Conservation (phyloP, 2,113 vertebrate species). For the Glaucomys volans region DNA sequence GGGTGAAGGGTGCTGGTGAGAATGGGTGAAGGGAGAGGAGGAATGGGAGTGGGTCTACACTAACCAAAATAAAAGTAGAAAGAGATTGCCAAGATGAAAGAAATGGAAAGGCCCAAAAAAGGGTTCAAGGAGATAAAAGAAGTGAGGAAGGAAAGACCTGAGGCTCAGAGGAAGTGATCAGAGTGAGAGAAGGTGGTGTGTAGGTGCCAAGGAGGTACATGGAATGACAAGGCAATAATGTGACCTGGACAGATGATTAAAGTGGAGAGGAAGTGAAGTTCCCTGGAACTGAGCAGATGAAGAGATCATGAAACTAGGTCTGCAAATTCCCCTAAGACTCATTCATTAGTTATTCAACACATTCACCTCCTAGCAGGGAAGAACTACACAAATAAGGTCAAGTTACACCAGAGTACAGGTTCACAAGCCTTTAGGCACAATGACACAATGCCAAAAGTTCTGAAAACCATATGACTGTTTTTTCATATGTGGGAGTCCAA, state of each 20-base stretch:
- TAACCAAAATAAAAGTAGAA: background rate
- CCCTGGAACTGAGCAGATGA: background rate
- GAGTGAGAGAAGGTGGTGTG: background rate
- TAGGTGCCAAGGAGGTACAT: background rate
- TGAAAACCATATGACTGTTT: background rate
- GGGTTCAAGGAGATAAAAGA: background rate
- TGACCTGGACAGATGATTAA: conserved; percentile 1
- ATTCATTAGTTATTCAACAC: background rate
- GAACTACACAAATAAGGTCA: background rate
- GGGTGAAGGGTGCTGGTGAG: background rate
- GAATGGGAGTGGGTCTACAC: background rate
- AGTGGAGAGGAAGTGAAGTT: background rate
- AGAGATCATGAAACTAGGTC: background rate
- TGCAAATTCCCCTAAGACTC: conserved; percentile 1
- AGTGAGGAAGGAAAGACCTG: background rate
- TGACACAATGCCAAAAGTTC: background rate
- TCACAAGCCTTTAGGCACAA: conserved; percentile 15
- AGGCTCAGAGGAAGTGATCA: background rate
- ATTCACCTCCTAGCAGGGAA: background rate
- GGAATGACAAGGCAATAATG: background rate
- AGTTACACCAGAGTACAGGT: background rate
- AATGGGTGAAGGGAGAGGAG: background rate
- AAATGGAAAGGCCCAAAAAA: background rate
- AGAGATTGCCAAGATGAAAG: background rate
- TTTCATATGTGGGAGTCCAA: conserved; percentile 38